Evolutionary conservation across 2,888 invertebrate genomes (phyloP).

Genomic region (Drosophila testacea): DNA sequence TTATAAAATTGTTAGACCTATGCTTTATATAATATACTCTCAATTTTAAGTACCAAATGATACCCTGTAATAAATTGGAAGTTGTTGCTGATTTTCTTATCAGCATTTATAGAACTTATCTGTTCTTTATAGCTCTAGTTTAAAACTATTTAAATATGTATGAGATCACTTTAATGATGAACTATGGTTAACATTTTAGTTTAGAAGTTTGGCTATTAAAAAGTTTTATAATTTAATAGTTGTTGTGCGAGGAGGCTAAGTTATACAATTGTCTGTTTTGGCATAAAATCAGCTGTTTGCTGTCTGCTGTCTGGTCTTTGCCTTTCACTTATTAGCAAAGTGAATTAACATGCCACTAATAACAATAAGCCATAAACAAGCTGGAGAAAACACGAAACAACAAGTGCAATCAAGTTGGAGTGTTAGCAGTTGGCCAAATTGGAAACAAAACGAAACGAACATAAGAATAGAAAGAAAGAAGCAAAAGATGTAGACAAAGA

Average conservation of each 20-base stretch:
- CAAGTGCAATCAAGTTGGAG: slow-evolving; percentile 52
- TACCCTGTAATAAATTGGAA: too few species aligned
- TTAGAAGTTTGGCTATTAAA: slow-evolving; percentile 8
- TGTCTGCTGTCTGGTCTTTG: slow-evolving; percentile 8
- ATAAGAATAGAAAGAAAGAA: slow-evolving; percentile 21
- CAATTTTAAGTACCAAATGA: too few species aligned
- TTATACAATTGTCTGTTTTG: slow-evolving; percentile 37
- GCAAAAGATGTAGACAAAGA: slow-evolving; percentile 43
- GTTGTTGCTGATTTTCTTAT: not conserved
- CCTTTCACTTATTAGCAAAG: slow-evolving; percentile 77
- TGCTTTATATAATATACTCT: too few species aligned
- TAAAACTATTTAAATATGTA: not conserved
- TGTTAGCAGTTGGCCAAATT: slow-evolving; percentile 15
- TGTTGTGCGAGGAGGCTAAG: slow-evolving; percentile 13
- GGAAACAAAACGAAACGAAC: slow-evolving; percentile 10
- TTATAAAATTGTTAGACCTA: too few species aligned
- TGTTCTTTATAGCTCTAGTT: not conserved
- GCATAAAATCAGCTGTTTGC: slow-evolving; percentile 30
- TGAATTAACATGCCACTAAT: slow-evolving; percentile 72
- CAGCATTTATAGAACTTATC: not conserved
- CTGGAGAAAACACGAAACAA: slow-evolving; percentile 67
- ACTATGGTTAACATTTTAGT: not conserved
- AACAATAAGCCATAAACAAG: slow-evolving; percentile 56
- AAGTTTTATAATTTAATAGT: slow-evolving; percentile 11
- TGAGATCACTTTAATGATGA: not conserved